Evolutionary conservation across 2,797 vertebrate species (phyloP).

Genomic region (Urophycis tenuis): DNA sequence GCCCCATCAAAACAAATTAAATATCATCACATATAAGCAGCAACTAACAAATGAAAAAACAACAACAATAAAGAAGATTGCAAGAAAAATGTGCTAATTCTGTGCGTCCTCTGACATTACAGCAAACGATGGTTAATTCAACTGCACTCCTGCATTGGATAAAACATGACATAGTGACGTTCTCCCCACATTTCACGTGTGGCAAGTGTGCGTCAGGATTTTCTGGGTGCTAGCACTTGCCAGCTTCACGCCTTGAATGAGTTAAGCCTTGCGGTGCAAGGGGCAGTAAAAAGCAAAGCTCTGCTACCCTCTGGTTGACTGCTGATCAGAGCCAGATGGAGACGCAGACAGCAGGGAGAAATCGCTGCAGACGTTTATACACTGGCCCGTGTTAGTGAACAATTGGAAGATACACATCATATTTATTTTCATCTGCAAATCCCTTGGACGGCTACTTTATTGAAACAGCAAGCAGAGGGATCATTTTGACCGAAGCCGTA

Average conservation of each 20-base stretch:
- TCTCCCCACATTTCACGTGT: background rate
- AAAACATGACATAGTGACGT: background rate
- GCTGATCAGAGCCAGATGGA: constrained; percentile 1
- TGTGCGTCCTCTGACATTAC: background rate
- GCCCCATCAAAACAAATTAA: constrained; percentile 54
- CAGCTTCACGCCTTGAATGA: constrained; percentile 14
- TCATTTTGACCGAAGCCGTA: constrained; percentile 39
- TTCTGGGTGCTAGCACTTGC: background rate
- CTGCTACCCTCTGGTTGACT: background rate
- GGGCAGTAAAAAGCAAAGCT: background rate
- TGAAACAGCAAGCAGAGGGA: constrained; percentile 14
- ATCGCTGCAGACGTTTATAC: background rate
- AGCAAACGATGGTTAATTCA: background rate
- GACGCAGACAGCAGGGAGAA: background rate
- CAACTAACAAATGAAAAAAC: background rate
- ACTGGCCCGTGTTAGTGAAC: background rate
- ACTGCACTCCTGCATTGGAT: background rate
- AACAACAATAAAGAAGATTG: background rate
- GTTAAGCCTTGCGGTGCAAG: constrained; percentile 21
- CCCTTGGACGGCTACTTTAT: background rate
- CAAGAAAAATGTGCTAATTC: background rate
- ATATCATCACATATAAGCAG: background rate
- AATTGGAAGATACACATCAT: background rate
- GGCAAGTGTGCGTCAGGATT: background rate
- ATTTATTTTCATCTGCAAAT: background rate